Evolutionary conservation across 2,797 vertebrate species (phyloP), one percentile per base, ranked within the genome.

Genomic region (Alcedo atthis): DNA sequence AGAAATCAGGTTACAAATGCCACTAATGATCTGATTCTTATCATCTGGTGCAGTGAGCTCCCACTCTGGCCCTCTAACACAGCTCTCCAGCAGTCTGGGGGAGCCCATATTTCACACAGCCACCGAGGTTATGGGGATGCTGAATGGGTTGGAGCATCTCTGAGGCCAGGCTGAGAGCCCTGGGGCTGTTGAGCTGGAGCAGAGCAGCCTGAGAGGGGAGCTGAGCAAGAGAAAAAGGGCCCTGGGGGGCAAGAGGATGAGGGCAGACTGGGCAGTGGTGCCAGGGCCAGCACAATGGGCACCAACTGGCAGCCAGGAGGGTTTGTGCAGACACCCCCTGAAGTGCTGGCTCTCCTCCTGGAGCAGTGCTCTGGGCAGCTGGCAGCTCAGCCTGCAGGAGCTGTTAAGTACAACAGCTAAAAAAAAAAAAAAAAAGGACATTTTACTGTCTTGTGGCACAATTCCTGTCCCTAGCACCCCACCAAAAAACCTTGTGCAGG

Each of bases 271-370:
- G 8, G 25, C 48, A 49, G 48, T 26, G 25, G 48, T 49, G 48
- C 14, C 48, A 26, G 51, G 4, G 4, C 11, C 10, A 53, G 51
- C 26, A 53, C 51, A 53, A 53, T 28, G 28, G 28, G 48, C 48
- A 49, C 48, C 5, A 49, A 49, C 6, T 49, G 48, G 25, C 25
- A 26, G 8, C 48, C 25, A 49, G 25, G 14, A 49, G 48, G 48
- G 37, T 21, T 25, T 4, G 10, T 1, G 53, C 42, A 57, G 49
- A 40, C 0, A 0, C 0, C 1, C 8, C 9, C 1, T 3, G 32
- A 61, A 54, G 46, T 48, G 9, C 1, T 10, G 18, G 22, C 21
- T 25, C 48, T 42, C n/a, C 59, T 46, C 80, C 10, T 46, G 9
- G 12, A 53, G 46, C 32, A 2, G 17, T 0, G 9, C 4, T 15